Conservation (phyloP, 2,113 vertebrate genomes). For the Oreochromis niloticus region DNA sequence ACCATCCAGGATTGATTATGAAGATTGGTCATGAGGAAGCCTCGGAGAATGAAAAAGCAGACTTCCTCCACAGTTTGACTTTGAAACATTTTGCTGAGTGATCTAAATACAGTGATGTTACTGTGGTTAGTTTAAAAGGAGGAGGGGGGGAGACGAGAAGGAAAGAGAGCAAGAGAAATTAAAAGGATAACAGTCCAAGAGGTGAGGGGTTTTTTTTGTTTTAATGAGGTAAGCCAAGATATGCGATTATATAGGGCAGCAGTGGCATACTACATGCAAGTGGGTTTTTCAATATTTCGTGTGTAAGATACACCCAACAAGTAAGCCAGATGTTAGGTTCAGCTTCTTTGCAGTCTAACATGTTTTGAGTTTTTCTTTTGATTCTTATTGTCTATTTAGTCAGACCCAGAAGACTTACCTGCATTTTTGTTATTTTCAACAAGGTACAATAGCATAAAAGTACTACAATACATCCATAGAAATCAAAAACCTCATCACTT, state of each 20-base stretch:
- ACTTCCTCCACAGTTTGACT: neutral
- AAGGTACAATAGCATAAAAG: neutral
- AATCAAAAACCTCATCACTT: neutral
- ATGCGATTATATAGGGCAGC: neutral
- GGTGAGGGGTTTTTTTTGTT: rapidly evolving
- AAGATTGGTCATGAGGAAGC: neutral
- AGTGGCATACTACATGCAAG: neutral
- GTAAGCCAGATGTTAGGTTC: neutral
- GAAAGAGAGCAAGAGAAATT: no score
- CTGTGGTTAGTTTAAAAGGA: neutral
- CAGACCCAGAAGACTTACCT: neutral
- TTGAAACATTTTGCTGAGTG: neutral
- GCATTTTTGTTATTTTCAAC: neutral
- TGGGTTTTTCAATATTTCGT: neutral
- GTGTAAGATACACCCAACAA: neutral
- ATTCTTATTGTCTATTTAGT: neutral
- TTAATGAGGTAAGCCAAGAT: neutral
- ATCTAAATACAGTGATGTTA: neutral
- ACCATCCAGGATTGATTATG: neutral
- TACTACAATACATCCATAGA: neutral
- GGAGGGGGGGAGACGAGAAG: no score
- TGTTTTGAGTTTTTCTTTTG: neutral
- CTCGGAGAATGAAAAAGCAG: neutral
- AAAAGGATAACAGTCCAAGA: neutral
- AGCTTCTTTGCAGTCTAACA: neutral